Percentiles rank a stretch among this genome's conserved stretches.
Conservation (phyloP, 2,797 vertebrate species). For the Bryconaethiops microstoma region DNA sequence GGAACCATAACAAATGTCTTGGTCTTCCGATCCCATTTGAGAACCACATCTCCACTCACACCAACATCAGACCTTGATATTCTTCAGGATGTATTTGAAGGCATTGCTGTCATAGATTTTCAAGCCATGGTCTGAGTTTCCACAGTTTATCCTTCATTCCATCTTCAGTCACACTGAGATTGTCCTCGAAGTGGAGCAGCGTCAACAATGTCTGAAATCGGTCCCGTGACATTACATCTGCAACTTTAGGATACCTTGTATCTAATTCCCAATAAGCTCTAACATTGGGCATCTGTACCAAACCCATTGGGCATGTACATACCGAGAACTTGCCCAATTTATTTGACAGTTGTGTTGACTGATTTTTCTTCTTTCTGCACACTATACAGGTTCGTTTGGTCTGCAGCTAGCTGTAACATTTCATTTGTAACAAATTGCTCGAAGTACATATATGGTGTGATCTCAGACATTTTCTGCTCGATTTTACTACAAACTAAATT, state of each 20-base stretch:
- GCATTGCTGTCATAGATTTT: slow-evolving; percentile 41
- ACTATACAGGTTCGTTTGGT: slow-evolving; percentile 37
- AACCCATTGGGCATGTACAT: slow-evolving; percentile 42
- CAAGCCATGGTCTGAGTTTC: slow-evolving; percentile 50
- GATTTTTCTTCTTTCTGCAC: slow-evolving; percentile 43
- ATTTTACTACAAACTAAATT: too few species aligned
- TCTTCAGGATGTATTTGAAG: slow-evolving; percentile 47
- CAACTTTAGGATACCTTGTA: slow-evolving; percentile 18
- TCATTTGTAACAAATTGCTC: neutral
- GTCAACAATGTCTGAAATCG: slow-evolving; percentile 49
- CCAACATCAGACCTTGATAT: slow-evolving; percentile 53
- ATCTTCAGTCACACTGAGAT: slow-evolving; percentile 55
- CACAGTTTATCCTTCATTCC: slow-evolving; percentile 47
- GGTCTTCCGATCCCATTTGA: slow-evolving; percentile 54
- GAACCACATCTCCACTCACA: slow-evolving; percentile 46
- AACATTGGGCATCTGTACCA: slow-evolving; percentile 41
- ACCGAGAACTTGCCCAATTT: slow-evolving; percentile 38
- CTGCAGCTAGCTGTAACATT: neutral
- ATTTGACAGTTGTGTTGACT: slow-evolving; percentile 34
- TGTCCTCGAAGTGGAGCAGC: slow-evolving; percentile 55
- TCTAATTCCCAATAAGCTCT: slow-evolving; percentile 37
- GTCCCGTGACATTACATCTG: slow-evolving; percentile 49
- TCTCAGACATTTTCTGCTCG: too few species aligned
- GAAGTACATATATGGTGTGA: slow-evolving; percentile 11
- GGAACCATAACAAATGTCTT: slow-evolving; percentile 50